Base-by-base conservation (phyloP, 2,797 vertebrate genomes). In the Schizothorax lantsangensis region DNA sequence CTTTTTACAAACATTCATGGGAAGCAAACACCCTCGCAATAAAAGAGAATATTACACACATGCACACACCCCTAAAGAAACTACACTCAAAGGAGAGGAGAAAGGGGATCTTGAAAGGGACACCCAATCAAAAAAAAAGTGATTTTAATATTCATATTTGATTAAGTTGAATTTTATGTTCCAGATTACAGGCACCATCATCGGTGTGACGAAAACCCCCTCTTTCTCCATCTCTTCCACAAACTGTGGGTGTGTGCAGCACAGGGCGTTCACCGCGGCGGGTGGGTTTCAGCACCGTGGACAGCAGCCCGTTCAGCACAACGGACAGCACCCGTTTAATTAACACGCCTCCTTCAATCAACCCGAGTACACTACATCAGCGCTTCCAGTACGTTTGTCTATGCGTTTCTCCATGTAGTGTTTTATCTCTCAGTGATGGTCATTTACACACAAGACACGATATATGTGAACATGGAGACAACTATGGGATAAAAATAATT, bases 201-300 rank as follows among this genome's bases (percentile, higher is more conserved):
- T 47, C 9, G 26, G 12, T 72, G 40, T 87, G 15, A 81, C 49
- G 72, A 85, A 79, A 64, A 84, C 30, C 75, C 84, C 84, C 88
- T 75, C 71, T 78, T 5, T 57, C 69, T 15, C n/a, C 38, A 85
- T 69, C 90, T 78, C 54, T 80, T 69, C 78, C 74, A 88, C 86
- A 89, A 86, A 89, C 62, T 86, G 89, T 90, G 90, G 90, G 92
- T 90, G 90, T 89, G 91, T 91, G 89, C 89, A 92, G 66, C 54
- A 80, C 78, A 86, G 92, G 93, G 94, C 93, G 94, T 95, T 93
- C 89, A 95, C 94, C 92, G 83, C 83, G 85, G 84, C 73, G 86
- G 90, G 90, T 72, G 75, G 54, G 4, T 85, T 93, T 91, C 92
- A 94, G 91, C 91, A 93, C 93, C 92, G 80, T 23, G 69, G 66